Conservation (phyloP, 2,113 vertebrate species). For the Martes martes region DNA sequence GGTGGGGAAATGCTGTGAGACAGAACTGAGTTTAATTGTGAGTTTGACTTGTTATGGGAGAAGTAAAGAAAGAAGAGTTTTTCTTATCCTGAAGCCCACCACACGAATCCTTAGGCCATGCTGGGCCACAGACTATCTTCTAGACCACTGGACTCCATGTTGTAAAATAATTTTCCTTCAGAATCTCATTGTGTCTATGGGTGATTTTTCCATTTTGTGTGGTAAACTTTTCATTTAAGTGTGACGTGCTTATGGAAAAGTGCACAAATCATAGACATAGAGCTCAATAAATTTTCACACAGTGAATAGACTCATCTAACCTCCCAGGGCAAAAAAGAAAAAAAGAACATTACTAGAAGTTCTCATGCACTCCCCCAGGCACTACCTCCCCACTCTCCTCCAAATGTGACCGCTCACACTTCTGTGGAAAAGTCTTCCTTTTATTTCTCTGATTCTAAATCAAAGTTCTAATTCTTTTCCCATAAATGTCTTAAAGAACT, state of each 20-base stretch:
- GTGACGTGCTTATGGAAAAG: background rate
- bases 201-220: background rate
- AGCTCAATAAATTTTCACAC: too few relatives aligned
- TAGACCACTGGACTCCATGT: background rate
- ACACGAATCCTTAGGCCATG: background rate
- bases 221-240: background rate
- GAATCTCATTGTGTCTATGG: background rate
- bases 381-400: background rate
- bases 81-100: background rate
- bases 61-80: background rate
- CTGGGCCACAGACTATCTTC: background rate
- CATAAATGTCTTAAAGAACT: background rate
- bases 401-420: background rate
- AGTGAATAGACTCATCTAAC: accelerated
- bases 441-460: background rate
- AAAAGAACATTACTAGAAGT: accelerated
- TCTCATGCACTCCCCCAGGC: accelerated
- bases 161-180: background rate
- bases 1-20: background rate
- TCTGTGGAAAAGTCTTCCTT: background rate
- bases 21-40: background rate
- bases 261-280: background rate
- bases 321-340: too few relatives aligned
- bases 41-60: background rate
- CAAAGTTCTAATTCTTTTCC: background rate